Evolutionary conservation across 37 sponge, comb jelly and placozoan species (phyloP), one percentile per base, ranked within the genome.

Genomic region (Mnemiopsis leidyi): DNA sequence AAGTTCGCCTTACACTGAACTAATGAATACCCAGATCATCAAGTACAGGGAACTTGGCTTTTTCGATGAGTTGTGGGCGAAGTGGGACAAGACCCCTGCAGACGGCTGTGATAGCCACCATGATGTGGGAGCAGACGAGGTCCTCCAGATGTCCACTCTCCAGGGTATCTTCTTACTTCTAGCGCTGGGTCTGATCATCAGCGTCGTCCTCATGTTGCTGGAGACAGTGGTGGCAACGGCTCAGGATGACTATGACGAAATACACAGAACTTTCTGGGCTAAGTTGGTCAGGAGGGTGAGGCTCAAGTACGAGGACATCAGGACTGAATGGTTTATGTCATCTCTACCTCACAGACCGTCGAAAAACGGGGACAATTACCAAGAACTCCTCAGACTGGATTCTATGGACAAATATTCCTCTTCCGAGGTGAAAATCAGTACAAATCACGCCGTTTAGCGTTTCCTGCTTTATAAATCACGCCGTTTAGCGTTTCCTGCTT

Each of bases 1-100:
- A 24, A 85, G 36, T 67, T 85, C 90, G 0, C 90, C 90, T 67
- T 85, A 38, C 61, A 85, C 90, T 26, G 61, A 85, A 25, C 90
- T 85, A 0, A 85, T 85, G 61, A 39, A 85, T 28, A 32, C 90
- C 2, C 24, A 85, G 24, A 35, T 85, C 61, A 85, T 85, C 0
- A 85, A 85, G 35, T 32, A 36, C 7, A 85, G 90, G 29, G 90
- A 85, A 25, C 21, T n/a, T 13, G 90, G 90, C 23, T 85, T 28
- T 28, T 85, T 85, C 61, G 61, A 85, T 29, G 90, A 85, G 90
- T 33, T 85, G 48, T 85, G 90, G 90, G 39, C n/a, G 28, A 85
- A 85, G 48, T 85, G 90, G 90, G 90, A 85, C 48, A 85, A 85
- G 24, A 85, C 90, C 26, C 90, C 90, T 0, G 90, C 24, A 1